phyloP scores from a whole-genome alignment of 2,888 invertebrate species.

The Colletes collaris region DNA sequence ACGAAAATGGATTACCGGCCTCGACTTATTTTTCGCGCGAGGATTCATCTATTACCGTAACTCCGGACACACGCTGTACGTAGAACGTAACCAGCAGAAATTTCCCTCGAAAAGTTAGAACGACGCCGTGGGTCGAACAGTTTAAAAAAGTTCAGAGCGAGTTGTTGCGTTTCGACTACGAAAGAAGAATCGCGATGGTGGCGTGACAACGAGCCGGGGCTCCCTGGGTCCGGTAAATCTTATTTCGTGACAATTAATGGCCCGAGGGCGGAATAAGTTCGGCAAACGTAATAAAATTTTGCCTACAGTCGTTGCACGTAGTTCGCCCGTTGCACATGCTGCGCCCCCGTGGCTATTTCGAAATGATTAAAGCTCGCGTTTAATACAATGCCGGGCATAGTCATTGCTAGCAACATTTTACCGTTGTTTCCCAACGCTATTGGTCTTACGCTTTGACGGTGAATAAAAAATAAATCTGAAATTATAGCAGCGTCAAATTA shows the following conservation, averaged over 20 bases:
- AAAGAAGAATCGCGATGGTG: constrained; percentile 23
- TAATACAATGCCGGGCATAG: background rate
- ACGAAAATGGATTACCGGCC: too few species aligned
- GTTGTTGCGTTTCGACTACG: constrained; percentile 11
- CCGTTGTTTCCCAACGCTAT: too few species aligned
- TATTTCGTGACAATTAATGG: constrained; percentile 57
- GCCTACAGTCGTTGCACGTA: background rate
- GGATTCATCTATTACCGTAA: background rate
- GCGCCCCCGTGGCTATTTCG: background rate
- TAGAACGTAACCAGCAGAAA: background rate
- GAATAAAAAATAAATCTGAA: too few species aligned
- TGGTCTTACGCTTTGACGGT: too few species aligned
- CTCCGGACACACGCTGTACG: background rate
- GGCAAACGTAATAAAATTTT: constrained; percentile 38
- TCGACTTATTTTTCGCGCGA: too few species aligned
- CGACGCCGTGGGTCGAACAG: background rate
- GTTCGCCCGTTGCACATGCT: background rate
- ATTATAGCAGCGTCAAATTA: too few species aligned
- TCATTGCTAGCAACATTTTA: too few species aligned
- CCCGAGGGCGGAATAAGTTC: constrained; percentile 38
- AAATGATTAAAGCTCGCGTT: background rate
- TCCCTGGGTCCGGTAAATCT: constrained; percentile 47
- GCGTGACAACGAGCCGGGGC: constrained; percentile 51
- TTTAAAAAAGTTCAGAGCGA: constrained; percentile 18
- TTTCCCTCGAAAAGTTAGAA: background rate